Evolutionary conservation across 2,888 invertebrate species (phyloP), one percentile per base, ranked within the genome.

Genomic region (Pseudococcus jackbeardsleyi): DNA sequence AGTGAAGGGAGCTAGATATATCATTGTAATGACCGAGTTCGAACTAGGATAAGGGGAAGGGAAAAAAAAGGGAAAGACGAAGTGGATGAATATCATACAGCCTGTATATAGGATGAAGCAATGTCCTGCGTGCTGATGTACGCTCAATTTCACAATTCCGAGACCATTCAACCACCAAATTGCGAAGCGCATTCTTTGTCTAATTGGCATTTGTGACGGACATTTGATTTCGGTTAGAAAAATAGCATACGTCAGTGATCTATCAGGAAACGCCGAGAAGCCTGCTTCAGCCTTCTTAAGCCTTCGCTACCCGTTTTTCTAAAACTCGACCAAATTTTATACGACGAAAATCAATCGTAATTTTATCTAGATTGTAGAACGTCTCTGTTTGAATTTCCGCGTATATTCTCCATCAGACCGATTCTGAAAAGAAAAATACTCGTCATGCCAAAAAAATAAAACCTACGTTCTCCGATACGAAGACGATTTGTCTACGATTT

Each of bases 131-230:
- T 87, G 87, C 87, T 87, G 50, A 33, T 85, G 48, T 85, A 88
- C 88, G 88, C 84, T 88, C 88, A 84, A 88, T 88, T 88, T 88
- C 84, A 88, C 88, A 88, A 88, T 88, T 82, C 19, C 33, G 64
- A 88, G 85, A 84, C 88, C 88, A 88, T 88, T 88, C 84, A 88
- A 88, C 84, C 88, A 88, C 88, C 88, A 88, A 88, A 88, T 88
- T 88, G 88, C 88, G 68, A 84, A 82, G 89, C 88, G 50, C 87
- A 84, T 84, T 89, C 89, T 50, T 72, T 85, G 84, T 85, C 84
- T 84, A 89, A 89, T 88, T 89, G 88, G 88, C 86, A 89, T 88
- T 89, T 89, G 85, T 85, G 84, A 85, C 85, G 88, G 86, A 88
- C 88, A 85, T 88, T 88, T 88, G 89, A 88, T 85, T 89, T 84